Conservation (phyloP, 2,888 invertebrate genomes). For the Cyrtodaria siliqua region DNA sequence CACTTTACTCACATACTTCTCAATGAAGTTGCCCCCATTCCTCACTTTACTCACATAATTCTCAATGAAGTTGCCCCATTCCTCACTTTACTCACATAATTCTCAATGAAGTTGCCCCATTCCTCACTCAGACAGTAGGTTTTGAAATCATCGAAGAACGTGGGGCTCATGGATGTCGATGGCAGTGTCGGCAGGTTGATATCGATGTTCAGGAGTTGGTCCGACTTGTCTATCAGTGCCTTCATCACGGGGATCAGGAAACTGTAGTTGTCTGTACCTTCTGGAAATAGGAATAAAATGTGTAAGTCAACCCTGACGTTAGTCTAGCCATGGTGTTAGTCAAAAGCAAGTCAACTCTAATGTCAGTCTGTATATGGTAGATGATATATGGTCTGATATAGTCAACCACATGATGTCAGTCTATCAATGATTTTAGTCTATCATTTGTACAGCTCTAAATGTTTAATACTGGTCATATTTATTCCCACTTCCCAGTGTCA, state of each 20-base stretch:
- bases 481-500: too few relatives aligned
- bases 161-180: constrained; percentile 87
- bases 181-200: constrained; percentile 86
- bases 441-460: too few relatives aligned
- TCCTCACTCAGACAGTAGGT: constrained; percentile 88
- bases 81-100: constrained; percentile 82
- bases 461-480: too few relatives aligned
- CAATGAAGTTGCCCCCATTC: constrained; percentile 87
- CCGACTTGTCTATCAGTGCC: constrained; percentile 88
- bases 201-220: constrained; percentile 82
- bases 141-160: constrained; percentile 89
- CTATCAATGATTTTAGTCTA: too few relatives aligned
- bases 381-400: too few relatives aligned
- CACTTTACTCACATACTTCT: constrained; percentile 74
- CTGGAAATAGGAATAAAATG: constrained; percentile 66
- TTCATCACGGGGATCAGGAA: constrained; percentile 89
- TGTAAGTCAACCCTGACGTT: too few relatives aligned
- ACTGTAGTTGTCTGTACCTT: constrained; percentile 88
- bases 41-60: too few relatives aligned
- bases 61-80: too few relatives aligned
- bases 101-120: constrained; percentile 87
- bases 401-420: too few relatives aligned
- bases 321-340: too few relatives aligned
- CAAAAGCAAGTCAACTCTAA: too few relatives aligned
- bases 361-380: too few relatives aligned